Conservation (phyloP, 2,797 vertebrate species). For the Aphelocoma californica region DNA sequence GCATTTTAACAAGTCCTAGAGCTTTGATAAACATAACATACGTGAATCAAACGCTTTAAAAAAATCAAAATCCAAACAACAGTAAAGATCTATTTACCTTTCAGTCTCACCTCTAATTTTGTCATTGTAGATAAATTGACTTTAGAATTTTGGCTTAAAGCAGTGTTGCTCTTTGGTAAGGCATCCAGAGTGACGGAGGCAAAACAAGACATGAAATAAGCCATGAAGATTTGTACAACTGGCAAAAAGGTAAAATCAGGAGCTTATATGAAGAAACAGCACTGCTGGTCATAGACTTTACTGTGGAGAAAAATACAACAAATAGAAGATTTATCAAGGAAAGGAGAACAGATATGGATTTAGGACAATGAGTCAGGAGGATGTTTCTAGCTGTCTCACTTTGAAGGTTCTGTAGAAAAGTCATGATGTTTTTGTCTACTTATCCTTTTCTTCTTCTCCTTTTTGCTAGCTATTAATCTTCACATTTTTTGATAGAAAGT, state of each 20-base stretch:
- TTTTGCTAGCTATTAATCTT: not conserved
- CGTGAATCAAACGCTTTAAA: not conserved
- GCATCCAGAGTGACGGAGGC: not conserved
- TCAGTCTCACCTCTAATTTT: not conserved
- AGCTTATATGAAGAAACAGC: not conserved
- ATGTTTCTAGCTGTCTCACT: not conserved
- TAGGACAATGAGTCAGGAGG: not conserved
- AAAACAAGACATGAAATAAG: not conserved
- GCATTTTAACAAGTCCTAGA: not conserved
- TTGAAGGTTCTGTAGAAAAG: not conserved
- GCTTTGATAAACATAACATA: not conserved
- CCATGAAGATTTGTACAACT: not conserved
- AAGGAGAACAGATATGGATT: not conserved
- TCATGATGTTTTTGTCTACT: not conserved
- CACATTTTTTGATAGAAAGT: not conserved
- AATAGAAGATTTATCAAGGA: not conserved
- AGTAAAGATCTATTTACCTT: not conserved
- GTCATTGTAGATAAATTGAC: not conserved
- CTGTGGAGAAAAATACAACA: not conserved
- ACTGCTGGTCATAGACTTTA: not conserved
- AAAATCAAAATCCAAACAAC: not conserved
- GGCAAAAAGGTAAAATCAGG: not conserved
- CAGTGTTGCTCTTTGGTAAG: not conserved
- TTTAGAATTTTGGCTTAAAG: not conserved
- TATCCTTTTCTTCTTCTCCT: not conserved